A percentile compares a stretch with the other conserved stretches of the same genome.
phyloP scores from a whole-genome alignment of 2,113 vertebrate genomes.

The Zapus hudsonius region DNA sequence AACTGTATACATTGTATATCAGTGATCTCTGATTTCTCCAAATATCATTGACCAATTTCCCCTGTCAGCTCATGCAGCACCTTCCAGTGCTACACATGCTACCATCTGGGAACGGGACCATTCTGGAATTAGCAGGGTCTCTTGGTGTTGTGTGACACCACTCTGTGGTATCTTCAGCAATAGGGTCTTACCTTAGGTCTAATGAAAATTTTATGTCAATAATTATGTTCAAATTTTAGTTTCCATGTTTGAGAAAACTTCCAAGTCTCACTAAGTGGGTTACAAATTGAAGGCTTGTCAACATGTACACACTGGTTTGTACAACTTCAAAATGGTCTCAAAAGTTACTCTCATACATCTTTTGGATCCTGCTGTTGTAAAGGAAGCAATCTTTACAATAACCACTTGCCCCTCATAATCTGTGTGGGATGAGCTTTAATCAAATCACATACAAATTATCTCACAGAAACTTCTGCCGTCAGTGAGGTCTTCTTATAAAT shows the following conservation, averaged over 20 bases:
- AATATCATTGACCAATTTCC: too few relatives aligned
- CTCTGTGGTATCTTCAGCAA: too few relatives aligned
- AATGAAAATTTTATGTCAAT: background rate
- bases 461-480: background rate
- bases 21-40: too few relatives aligned
- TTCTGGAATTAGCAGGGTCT: too few relatives aligned
- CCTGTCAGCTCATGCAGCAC: too few relatives aligned
- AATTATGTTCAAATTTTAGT: background rate
- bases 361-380: background rate
- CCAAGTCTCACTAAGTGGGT: background rate
- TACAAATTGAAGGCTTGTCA: background rate
- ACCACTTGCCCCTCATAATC: background rate
- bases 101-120: too few relatives aligned
- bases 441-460: constrained; percentile 1
- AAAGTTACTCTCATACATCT: background rate
- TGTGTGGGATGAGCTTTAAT: background rate
- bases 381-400: background rate
- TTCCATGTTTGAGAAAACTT: constrained; percentile 23
- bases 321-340: constrained; percentile 19
- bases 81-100: too few relatives aligned
- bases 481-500: background rate
- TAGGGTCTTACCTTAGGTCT: too few relatives aligned
- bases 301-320: background rate
- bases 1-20: too few relatives aligned
- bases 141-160: too few relatives aligned